Conservation (phyloP, 2,113 vertebrate species). For the Cisticola juncidis region DNA sequence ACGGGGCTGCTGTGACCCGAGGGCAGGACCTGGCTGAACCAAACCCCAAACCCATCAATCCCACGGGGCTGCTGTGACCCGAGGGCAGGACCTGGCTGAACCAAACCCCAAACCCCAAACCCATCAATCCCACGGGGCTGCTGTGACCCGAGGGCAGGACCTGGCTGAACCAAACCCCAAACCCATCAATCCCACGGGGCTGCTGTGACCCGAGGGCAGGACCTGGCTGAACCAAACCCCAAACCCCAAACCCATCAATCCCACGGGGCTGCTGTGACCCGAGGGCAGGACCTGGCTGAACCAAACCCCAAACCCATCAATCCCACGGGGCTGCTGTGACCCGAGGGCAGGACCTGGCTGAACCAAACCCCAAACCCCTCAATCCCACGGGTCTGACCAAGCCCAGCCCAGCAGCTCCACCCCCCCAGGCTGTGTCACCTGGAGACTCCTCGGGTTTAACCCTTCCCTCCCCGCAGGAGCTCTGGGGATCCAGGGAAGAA, state of each 20-base stretch:
- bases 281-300: not conserved
- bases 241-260: no score
- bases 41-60: no score
- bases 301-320: no score
- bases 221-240: no score
- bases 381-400: rapidly evolving
- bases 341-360: not conserved
- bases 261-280: rapidly evolving
- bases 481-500: slow-evolving; percentile 91
- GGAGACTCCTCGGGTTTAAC: not conserved
- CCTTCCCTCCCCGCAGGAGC: not conserved
- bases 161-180: no score
- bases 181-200: rapidly evolving
- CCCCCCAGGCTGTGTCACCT: no score
- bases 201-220: not conserved
- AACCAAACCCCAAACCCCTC: no score
- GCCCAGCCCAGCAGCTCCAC: rapidly evolving
- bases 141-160: not conserved
- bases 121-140: rapidly evolving
- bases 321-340: not conserved
- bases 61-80: rapidly evolving
- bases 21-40: not conserved
- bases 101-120: no score
- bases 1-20: rapidly evolving
- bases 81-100: not conserved